phyloP scores from a whole-genome alignment of 2,113 vertebrate species.

The Eublepharis macularius region DNA sequence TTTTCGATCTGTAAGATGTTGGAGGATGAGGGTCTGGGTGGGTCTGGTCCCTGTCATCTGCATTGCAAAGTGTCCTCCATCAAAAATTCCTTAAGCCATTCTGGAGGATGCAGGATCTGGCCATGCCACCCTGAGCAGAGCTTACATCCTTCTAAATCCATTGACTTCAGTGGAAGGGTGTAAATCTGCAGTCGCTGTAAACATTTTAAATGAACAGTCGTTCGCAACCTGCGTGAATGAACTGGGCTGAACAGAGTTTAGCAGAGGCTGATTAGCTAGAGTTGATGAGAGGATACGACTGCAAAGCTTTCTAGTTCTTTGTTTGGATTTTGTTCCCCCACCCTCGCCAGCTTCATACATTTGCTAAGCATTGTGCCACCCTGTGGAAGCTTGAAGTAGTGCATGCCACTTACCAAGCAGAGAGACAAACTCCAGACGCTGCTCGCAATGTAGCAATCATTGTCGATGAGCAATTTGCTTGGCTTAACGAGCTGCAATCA shows the following conservation, averaged over 20 bases:
- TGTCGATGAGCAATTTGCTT: not conserved
- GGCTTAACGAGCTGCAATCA: not conserved
- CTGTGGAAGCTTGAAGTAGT: slow-evolving; percentile 61
- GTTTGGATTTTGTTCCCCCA: not conserved
- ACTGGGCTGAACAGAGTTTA: not conserved
- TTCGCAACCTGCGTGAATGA: not conserved
- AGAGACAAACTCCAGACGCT: fast-evolving
- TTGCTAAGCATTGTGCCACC: slow-evolving; percentile 66
- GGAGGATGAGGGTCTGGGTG: no score
- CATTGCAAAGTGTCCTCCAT: no score
- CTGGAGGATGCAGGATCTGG: no score
- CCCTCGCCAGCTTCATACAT: not conserved
- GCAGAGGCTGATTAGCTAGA: not conserved
- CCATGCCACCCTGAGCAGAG: no score
- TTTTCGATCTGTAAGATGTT: no score
- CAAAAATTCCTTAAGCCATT: no score
- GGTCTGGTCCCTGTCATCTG: no score
- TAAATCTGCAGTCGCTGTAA: no score
- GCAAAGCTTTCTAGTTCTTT: not conserved
- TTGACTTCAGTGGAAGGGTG: no score
- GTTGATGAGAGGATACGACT: not conserved
- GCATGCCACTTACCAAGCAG: slow-evolving; percentile 20
- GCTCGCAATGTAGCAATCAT: not conserved
- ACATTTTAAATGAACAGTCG: no score
- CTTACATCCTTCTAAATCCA: no score